Conservation (phyloP, 1,140 invertebrate species). For the silkworm (Bombyx mori) region ASM3026992v2 NC_085114.1:9424001-9424500, state of each 20-base stretch:
- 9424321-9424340: no score
- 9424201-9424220: constrained; percentile 93
- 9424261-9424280: constrained; percentile 80
- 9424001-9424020: background rate
- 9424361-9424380: constrained; percentile 1
- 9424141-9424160: constrained; percentile 86
- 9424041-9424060: constrained; percentile 85
- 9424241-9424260: constrained; percentile 91
- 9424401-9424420: background rate
- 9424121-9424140: constrained; percentile 89
- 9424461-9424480: background rate
- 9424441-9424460: background rate
- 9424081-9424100: constrained; percentile 93
- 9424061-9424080: constrained; percentile 92
- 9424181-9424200: constrained; percentile 86
- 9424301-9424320: constrained; percentile 72
- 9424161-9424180: constrained; percentile 86
- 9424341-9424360: background rate
- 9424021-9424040: constrained; percentile 9
- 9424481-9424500: background rate
- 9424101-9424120: constrained; percentile 91
- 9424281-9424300: constrained; percentile 80
- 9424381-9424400: background rate
- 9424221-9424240: constrained; percentile 86
- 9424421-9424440: background rate